phyloP scores from a whole-genome alignment of 1,140 invertebrate genomes.

The Bactericera cockerelli region DNA sequence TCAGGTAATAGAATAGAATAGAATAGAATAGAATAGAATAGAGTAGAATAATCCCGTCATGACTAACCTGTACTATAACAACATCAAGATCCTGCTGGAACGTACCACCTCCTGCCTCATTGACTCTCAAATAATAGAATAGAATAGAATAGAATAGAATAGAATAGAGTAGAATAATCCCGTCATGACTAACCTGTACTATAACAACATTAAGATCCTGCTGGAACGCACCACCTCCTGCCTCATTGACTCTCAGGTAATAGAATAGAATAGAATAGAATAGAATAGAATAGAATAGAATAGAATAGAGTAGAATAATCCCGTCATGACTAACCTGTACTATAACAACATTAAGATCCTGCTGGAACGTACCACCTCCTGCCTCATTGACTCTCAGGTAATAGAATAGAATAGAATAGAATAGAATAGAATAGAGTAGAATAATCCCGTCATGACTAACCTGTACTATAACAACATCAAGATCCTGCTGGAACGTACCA shows the following conservation, averaged over 20 bases:
- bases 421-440: too few species aligned
- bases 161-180: too few species aligned
- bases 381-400: constrained; percentile 85
- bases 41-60: too few species aligned
- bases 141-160: constrained; percentile 25
- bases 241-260: constrained; percentile 80
- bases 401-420: too few species aligned
- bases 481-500: constrained; percentile 82
- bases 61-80: constrained; percentile 90
- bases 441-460: constrained; percentile 89
- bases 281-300: too few species aligned
- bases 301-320: constrained; percentile 80
- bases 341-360: constrained; percentile 93
- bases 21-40: too few species aligned
- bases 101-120: constrained; percentile 90
- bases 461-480: constrained; percentile 91
- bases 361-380: constrained; percentile 80
- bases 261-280: constrained; percentile 34
- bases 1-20: too few species aligned
- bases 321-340: constrained; percentile 85
- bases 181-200: constrained; percentile 86
- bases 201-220: constrained; percentile 88
- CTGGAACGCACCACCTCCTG: constrained; percentile 86
- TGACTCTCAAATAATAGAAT: constrained; percentile 66
- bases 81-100: constrained; percentile 86